phyloP scores from a whole-genome alignment of 1,140 invertebrate species.

The Caenorhabditis latens region DNA sequence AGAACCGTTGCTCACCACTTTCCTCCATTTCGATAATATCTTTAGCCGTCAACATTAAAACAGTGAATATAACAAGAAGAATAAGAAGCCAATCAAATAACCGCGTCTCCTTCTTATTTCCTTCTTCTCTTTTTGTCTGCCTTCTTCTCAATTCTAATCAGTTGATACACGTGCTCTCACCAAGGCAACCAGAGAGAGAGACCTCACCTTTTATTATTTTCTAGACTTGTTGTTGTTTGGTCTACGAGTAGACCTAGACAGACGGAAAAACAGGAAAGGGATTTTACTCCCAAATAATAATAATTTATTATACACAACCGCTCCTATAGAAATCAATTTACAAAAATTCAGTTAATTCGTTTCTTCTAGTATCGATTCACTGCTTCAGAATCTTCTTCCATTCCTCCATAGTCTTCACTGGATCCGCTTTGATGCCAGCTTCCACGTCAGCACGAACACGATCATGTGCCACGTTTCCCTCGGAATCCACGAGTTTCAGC shows the following conservation, averaged over 20 bases:
- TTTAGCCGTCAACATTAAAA: conserved; percentile 1
- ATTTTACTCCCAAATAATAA: no score
- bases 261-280: no score
- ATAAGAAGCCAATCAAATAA: background rate
- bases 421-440: conserved; percentile 57
- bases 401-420: conserved; percentile 11
- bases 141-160: conserved; percentile 2
- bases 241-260: no score
- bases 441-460: conserved; percentile 63
- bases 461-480: conserved; percentile 62
- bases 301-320: no score
- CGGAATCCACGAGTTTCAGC: conserved; percentile 57
- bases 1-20: background rate
- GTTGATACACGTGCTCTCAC: background rate
- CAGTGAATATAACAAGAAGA: background rate
- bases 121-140: background rate
- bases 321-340: no score
- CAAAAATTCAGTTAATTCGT: no score
- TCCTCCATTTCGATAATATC: conserved; percentile 29
- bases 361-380: background rate
- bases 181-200: background rate
- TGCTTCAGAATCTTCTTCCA: conserved; percentile 53
- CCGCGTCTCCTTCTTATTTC: background rate
- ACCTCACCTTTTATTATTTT: no score
- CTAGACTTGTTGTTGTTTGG: no score